These are phyloP conservation scores for Poeciliopsis paucimaculata DNA, from an alignment of 2,797 vertebrate species.

Conservation along the genomic window DNA sequence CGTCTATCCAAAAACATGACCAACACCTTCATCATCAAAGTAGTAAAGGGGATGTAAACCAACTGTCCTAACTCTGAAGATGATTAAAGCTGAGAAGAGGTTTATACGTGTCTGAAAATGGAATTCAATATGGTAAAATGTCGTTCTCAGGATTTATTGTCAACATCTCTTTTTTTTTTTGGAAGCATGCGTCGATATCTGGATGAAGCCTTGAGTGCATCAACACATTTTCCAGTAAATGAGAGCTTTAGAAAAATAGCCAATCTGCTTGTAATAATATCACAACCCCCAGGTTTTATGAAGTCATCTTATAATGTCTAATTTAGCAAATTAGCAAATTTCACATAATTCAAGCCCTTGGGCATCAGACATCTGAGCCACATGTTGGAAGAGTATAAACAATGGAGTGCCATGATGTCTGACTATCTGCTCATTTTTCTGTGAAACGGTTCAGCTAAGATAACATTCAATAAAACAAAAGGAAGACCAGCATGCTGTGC, in stretches of 20 bases:
- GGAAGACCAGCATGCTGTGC: not conserved
- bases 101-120: slow-evolving; percentile 56
- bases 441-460: slow-evolving; percentile 6
- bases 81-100: slow-evolving; percentile 60
- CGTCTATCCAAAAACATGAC: slow-evolving; percentile 21
- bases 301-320: slow-evolving; percentile 40
- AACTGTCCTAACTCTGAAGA: slow-evolving; percentile 59
- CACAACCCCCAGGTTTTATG: slow-evolving; percentile 35
- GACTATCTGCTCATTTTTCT: slow-evolving; percentile 1
- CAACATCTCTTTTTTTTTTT: slow-evolving; percentile 8
- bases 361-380: slow-evolving; percentile 35
- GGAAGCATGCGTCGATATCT: slow-evolving; percentile 36
- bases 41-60: slow-evolving; percentile 45
- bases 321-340: slow-evolving; percentile 28
- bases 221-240: slow-evolving; percentile 57
- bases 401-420: slow-evolving; percentile 42
- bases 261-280: slow-evolving; percentile 50
- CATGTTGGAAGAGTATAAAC: slow-evolving; percentile 52
- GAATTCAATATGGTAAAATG: slow-evolving; percentile 63
- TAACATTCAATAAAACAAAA: slow-evolving; percentile 38
- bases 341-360: slow-evolving; percentile 26
- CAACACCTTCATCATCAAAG: slow-evolving; percentile 29
- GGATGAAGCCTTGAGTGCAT: slow-evolving; percentile 40
- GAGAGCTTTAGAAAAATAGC: slow-evolving; percentile 47
- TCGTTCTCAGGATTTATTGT: slow-evolving; percentile 32